Conservation (phyloP, 2,888 invertebrate species). For the Andrena dorsata region DNA sequence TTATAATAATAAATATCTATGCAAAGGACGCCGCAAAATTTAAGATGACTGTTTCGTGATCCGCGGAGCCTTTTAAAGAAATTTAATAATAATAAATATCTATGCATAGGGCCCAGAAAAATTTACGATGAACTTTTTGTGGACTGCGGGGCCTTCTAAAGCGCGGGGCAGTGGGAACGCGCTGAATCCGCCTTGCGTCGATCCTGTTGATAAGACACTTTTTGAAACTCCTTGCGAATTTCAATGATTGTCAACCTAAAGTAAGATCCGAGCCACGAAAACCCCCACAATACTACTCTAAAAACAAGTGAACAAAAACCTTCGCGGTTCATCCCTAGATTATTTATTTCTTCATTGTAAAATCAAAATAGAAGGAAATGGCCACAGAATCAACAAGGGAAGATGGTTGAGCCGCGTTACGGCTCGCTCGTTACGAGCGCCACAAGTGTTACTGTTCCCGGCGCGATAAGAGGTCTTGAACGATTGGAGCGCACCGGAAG, state of each 20-base stretch:
- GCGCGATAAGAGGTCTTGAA: constrained; percentile 32
- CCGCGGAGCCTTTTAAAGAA: no score
- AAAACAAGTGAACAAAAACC: neutral
- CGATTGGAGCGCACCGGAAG: constrained; percentile 55
- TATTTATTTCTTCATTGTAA: neutral
- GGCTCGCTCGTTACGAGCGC: neutral
- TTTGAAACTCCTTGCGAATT: neutral
- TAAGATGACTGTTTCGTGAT: no score
- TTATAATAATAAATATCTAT: no score
- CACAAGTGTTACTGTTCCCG: constrained; percentile 48
- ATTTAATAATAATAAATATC: no score
- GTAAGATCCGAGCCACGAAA: neutral
- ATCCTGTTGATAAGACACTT: neutral
- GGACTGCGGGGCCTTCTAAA: no score
- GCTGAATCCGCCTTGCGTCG: neutral
- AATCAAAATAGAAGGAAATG: neutral
- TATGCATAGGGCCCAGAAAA: no score
- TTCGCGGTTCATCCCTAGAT: neutral
- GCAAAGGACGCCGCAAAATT: no score
- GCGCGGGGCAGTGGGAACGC: no score
- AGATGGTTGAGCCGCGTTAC: neutral
- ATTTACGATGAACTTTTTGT: no score
- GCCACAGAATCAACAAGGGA: constrained; percentile 1
- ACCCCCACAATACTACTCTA: neutral
- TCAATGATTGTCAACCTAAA: neutral